phyloP scores from a whole-genome alignment of 2,888 invertebrate genomes.

The Drosophila lacicola region DNA sequence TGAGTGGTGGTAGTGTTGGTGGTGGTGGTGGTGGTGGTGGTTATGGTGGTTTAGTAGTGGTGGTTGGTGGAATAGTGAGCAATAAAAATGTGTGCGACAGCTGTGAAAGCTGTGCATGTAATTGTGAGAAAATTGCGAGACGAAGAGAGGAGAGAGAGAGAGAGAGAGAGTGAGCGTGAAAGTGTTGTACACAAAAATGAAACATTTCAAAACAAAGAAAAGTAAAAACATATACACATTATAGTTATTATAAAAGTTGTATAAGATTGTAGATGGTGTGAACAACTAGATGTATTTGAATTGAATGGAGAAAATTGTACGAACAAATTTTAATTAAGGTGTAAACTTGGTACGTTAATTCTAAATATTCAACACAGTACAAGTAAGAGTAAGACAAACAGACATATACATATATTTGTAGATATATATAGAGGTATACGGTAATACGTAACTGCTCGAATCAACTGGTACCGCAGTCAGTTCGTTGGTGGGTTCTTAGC shows the following conservation, averaged over 20 bases:
- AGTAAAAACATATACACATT: constrained; percentile 46
- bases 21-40: constrained; percentile 22
- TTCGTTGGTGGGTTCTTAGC: constrained; percentile 32
- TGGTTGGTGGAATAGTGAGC: constrained; percentile 52
- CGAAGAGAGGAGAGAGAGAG: constrained; percentile 26
- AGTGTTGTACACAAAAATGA: constrained; percentile 57
- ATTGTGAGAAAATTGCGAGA: constrained; percentile 54
- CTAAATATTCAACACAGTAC: constrained; percentile 76
- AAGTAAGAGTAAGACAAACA: constrained; percentile 65
- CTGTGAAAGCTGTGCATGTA: constrained; percentile 58
- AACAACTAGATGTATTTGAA: constrained; percentile 72
- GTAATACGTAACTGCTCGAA: constrained; percentile 10
- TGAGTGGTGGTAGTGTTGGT: constrained; percentile 7
- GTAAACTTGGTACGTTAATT: constrained; percentile 62
- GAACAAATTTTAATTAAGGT: constrained; percentile 66
- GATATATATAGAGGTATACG: constrained; percentile 27
- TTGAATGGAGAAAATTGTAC: constrained; percentile 66
- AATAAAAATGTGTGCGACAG: constrained; percentile 62
- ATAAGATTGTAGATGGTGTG: constrained; percentile 58
- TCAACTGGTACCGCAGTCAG: background rate
- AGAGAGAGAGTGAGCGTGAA: constrained; percentile 56
- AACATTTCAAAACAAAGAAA: constrained; percentile 26
- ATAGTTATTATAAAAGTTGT: constrained; percentile 47
- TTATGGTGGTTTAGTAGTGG: constrained; percentile 15
- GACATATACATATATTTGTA: constrained; percentile 45